These are phyloP conservation scores for Resseliella maxima DNA, from an alignment of 2,888 invertebrate genomes.

Conservation along the genomic window DNA sequence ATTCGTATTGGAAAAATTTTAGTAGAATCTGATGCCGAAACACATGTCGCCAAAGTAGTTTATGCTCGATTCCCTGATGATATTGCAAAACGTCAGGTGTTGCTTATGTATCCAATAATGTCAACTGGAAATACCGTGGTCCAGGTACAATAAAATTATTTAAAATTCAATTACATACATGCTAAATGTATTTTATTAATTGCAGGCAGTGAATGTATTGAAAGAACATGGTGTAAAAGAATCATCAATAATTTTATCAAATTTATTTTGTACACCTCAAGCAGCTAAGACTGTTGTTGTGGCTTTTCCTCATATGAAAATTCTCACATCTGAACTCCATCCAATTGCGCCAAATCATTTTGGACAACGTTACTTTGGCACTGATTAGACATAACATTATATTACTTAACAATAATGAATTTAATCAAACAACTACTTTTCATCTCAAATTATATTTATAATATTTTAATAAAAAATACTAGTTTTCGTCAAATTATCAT, in stretches of 20 bases:
- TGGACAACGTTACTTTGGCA: constrained; percentile 98
- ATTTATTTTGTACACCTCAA: constrained; percentile 94
- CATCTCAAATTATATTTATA: too few relatives aligned
- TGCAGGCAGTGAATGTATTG: constrained; percentile 91
- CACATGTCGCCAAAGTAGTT: constrained; percentile 95
- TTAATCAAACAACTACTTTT: too few relatives aligned
- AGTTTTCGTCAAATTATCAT: too few relatives aligned
- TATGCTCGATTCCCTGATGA: constrained; percentile 98
- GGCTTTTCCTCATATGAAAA: constrained; percentile 91
- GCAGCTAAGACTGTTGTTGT: constrained; percentile 86
- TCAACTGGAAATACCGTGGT: constrained; percentile 97
- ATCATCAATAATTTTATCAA: constrained; percentile 95
- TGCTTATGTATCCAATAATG: constrained; percentile 99
- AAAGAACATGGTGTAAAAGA: constrained; percentile 94
- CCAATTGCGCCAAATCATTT: constrained; percentile 97
- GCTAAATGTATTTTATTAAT: constrained; percentile 58
- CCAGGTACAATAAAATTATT: constrained; percentile 68
- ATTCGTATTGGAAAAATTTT: constrained; percentile 98
- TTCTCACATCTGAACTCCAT: constrained; percentile 95
- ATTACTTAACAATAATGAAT: not conserved
- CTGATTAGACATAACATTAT: constrained; percentile 77
- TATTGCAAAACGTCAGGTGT: constrained; percentile 85
- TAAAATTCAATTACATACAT: constrained; percentile 10
- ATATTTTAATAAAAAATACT: too few relatives aligned
- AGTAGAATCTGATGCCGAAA: constrained; percentile 95